These are phyloP conservation scores for Mesoligia furuncula DNA, from an alignment of 2,888 invertebrate genomes.

Conservation along the genomic window DNA sequence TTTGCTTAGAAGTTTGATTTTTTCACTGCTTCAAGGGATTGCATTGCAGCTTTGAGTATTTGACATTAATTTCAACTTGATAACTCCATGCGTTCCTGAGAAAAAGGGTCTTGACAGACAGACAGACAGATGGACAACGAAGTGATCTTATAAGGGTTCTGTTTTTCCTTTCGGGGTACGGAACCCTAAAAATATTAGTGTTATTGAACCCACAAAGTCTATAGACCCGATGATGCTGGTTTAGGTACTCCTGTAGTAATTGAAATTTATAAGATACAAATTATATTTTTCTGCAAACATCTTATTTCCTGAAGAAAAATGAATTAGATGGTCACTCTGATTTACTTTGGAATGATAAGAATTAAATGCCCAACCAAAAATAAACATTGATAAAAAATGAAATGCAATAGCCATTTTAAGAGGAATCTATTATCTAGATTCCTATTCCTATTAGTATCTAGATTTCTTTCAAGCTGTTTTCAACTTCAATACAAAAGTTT, in stretches of 20 bases:
- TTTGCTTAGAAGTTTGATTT: no score
- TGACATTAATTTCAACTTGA: no score
- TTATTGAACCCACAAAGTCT: slow-evolving; percentile 35
- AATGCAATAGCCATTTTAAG: not conserved
- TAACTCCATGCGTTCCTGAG: no score
- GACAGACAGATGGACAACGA: no score
- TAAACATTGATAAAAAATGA: not conserved
- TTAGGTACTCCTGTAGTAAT: not conserved
- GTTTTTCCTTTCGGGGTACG: no score
- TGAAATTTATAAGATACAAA: not conserved
- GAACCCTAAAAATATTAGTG: not conserved
- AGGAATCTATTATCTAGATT: no score
- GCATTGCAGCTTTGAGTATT: no score
- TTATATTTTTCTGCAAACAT: not conserved
- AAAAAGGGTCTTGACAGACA: no score
- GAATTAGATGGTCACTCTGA: not conserved
- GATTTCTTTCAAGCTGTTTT: not conserved
- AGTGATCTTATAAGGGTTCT: no score
- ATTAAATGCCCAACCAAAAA: not conserved
- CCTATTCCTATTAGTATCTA: not conserved
- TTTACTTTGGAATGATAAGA: not conserved
- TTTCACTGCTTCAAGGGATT: no score
- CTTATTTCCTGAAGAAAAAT: not conserved
- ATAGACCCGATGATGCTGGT: not conserved
- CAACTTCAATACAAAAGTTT: not conserved